These are phyloP conservation scores for Phocides pigmalion DNA, from an alignment of 1,140 invertebrate species.

Conservation along the genomic window DNA sequence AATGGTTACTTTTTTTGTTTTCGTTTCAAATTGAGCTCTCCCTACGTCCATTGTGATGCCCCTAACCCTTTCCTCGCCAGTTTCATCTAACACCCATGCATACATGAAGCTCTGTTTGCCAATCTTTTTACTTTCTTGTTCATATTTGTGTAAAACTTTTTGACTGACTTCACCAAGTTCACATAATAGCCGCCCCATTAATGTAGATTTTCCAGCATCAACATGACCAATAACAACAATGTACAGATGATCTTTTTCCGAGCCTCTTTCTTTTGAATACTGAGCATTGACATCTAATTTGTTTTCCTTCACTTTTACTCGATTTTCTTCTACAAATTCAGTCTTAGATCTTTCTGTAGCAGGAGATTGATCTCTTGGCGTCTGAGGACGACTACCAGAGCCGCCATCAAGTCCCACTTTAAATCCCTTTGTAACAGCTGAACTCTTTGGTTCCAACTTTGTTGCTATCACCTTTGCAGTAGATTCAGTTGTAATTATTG, in stretches of 20 bases:
- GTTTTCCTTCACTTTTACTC: slow-evolving; percentile 81
- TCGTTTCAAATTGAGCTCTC: slow-evolving; percentile 96
- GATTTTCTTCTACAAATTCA: slow-evolving; percentile 62
- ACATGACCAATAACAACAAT: slow-evolving; percentile 99
- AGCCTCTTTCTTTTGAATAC: slow-evolving; percentile 90
- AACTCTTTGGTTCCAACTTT: slow-evolving; percentile 63
- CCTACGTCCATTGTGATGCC: slow-evolving; percentile 99
- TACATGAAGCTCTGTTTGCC: slow-evolving; percentile 99
- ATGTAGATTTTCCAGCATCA: slow-evolving; percentile 99
- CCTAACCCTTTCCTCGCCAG: slow-evolving; percentile 95
- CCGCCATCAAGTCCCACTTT: slow-evolving; percentile 68
- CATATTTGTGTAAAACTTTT: slow-evolving; percentile 97
- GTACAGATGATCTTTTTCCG: slow-evolving; percentile 94
- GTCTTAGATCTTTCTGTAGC: slow-evolving; percentile 82
- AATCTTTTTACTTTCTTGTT: slow-evolving; percentile 98
- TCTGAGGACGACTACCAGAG: slow-evolving; percentile 58
- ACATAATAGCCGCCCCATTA: slow-evolving; percentile 97
- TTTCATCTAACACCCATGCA: slow-evolving; percentile 99
- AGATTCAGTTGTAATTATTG: slow-evolving; percentile 60
- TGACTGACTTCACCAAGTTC: slow-evolving; percentile 95
- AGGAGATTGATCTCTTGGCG: slow-evolving; percentile 86
- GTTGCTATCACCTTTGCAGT: slow-evolving; percentile 68
- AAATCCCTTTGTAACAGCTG: slow-evolving; percentile 75
- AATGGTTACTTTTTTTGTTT: slow-evolving; percentile 92
- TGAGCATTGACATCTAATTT: slow-evolving; percentile 84